phyloP scores from a whole-genome alignment of 2,888 invertebrate species.

The Arge pagana region DNA sequence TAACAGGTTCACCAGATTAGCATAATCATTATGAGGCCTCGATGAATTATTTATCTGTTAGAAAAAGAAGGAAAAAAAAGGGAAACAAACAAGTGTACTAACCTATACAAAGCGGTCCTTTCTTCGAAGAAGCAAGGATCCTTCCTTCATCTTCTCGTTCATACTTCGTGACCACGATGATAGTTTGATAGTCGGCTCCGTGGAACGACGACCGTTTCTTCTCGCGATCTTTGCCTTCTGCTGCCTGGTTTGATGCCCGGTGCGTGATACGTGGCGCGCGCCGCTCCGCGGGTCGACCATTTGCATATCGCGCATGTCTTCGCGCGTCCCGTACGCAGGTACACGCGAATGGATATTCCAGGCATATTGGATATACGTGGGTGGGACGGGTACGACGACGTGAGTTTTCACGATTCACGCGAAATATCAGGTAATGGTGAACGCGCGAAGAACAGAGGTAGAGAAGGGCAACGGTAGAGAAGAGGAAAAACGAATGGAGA shows the following conservation, averaged over 20 bases:
- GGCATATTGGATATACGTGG: no score
- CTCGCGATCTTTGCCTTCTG: slow-evolving; percentile 7
- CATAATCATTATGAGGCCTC: slow-evolving; percentile 58
- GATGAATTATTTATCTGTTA: slow-evolving; percentile 58
- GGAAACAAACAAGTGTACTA: slow-evolving; percentile 33
- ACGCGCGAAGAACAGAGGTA: no score
- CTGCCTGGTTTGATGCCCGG: background rate
- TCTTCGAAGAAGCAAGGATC: slow-evolving; percentile 35
- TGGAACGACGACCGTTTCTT: background rate
- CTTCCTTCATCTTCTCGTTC: slow-evolving; percentile 37
- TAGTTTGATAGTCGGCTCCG: background rate
- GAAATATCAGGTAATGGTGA: no score
- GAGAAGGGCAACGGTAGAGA: no score
- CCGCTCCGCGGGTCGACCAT: slow-evolving; percentile 42
- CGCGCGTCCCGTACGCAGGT: background rate
- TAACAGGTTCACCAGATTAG: slow-evolving; percentile 57
- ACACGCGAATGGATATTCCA: background rate
- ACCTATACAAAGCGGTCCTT: slow-evolving; percentile 33
- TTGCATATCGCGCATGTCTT: slow-evolving; percentile 53
- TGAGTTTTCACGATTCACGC: no score
- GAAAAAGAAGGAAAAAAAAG: slow-evolving; percentile 32
- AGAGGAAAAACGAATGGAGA: no score
- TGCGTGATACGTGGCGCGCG: slow-evolving; percentile 35
- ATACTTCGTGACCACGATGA: slow-evolving; percentile 26
- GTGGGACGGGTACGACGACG: no score